Percentiles rank a stretch among this genome's conserved stretches.
Evolutionary conservation across 2,888 invertebrate genomes (phyloP).

Genomic region (Caenorhabditis sp.): DNA sequence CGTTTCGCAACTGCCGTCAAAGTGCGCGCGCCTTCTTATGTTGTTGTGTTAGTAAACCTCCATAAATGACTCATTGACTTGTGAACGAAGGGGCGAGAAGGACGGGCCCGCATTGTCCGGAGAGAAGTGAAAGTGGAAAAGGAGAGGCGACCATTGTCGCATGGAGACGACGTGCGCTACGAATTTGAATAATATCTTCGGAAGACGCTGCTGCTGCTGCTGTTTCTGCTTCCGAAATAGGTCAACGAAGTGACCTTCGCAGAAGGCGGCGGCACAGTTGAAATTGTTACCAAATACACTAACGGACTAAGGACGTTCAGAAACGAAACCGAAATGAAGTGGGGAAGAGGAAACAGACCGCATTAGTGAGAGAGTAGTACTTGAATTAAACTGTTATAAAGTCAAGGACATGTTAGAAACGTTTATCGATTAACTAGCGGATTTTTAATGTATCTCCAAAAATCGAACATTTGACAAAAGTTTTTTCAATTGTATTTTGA

Average conservation of each 20-base stretch:
- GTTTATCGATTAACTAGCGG: too few species aligned
- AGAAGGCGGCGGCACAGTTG: constrained; percentile 11
- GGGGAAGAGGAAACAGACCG: too few species aligned
- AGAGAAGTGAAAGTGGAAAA: constrained; percentile 38
- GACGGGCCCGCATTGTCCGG: constrained; percentile 43
- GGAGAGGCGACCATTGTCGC: constrained; percentile 26
- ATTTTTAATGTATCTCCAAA: too few species aligned
- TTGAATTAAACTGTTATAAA: too few species aligned
- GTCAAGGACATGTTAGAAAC: too few species aligned
- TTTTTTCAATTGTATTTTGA: too few species aligned
- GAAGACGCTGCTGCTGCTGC: background rate
- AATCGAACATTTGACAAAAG: too few species aligned
- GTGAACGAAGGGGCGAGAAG: constrained; percentile 30
- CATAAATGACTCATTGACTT: constrained; percentile 53
- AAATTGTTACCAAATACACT: constrained; percentile 50
- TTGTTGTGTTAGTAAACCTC: constrained; percentile 43
- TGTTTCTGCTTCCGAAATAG: constrained; percentile 41
- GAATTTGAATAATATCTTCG: constrained; percentile 58
- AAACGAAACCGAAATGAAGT: too few species aligned
- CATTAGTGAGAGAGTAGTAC: too few species aligned
- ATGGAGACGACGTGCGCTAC: constrained; percentile 19
- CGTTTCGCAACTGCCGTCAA: constrained; percentile 51
- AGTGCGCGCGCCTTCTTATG: constrained; percentile 8
- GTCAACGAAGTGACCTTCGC: constrained; percentile 49
- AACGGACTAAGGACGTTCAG: too few species aligned